These are phyloP conservation scores for Sapajus apella DNA, from an alignment of 2,113 vertebrate species.

Conservation along the genomic window DNA sequence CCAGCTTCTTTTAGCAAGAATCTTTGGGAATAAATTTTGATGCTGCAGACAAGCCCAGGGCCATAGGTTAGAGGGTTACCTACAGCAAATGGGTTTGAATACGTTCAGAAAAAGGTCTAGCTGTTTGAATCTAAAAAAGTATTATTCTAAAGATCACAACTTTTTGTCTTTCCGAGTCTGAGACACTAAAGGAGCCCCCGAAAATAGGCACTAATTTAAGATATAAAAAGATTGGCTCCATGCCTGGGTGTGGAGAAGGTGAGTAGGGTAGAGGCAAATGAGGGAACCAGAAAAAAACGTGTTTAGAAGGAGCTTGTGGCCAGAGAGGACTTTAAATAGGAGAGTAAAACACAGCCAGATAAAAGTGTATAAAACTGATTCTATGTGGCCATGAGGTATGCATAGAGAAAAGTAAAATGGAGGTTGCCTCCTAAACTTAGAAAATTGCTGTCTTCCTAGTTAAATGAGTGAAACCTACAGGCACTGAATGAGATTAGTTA, in stretches of 20 bases:
- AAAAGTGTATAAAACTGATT: neutral
- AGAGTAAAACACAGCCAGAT: neutral
- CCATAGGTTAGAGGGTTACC: neutral
- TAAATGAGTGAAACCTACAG: neutral
- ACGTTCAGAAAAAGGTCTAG: constrained; percentile 22
- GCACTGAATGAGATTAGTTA: neutral
- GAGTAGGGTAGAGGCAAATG: neutral
- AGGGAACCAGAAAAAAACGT: neutral
- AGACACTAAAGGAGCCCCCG: neutral
- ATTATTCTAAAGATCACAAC: neutral
- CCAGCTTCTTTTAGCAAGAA: constrained; percentile 57
- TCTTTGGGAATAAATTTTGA: constrained; percentile 51
- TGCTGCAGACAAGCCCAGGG: neutral
- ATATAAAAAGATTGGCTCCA: neutral
- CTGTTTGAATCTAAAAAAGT: neutral
- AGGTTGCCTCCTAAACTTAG: neutral
- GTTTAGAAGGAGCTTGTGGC: neutral
- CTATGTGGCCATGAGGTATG: neutral
- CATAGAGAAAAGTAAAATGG: neutral
- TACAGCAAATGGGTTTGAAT: neutral
- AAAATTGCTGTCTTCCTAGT: neutral
- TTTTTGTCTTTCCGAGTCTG: neutral
- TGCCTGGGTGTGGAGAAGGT: neutral
- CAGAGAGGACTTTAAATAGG: neutral
- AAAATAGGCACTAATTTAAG: neutral